These are phyloP conservation scores for Pedionomus torquatus DNA, from an alignment of 2,113 vertebrate species.

Conservation along the genomic window DNA sequence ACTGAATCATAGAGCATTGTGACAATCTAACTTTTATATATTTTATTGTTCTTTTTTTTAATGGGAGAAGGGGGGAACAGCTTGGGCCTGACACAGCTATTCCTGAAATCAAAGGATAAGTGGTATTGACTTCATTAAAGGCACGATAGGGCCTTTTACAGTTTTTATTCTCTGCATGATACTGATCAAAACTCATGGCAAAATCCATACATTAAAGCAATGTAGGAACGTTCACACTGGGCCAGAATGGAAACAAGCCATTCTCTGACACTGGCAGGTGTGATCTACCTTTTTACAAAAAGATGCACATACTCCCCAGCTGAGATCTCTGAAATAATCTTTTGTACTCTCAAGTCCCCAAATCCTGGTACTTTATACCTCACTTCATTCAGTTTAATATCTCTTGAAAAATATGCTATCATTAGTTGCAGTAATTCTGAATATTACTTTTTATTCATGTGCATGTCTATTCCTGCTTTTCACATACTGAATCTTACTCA, in stretches of 20 bases:
- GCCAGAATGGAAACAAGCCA: background rate
- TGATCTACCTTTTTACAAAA: background rate
- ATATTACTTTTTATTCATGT: background rate
- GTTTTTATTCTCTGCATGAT: background rate
- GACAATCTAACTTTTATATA: background rate
- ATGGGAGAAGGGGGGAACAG: background rate
- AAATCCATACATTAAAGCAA: background rate
- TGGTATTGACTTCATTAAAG: background rate
- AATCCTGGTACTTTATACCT: background rate
- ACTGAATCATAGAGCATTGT: background rate
- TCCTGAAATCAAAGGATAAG: background rate
- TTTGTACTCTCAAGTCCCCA: background rate
- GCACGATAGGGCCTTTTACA: background rate
- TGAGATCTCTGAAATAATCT: background rate
- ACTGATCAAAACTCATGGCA: background rate
- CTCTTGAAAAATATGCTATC: background rate
- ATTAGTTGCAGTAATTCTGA: background rate
- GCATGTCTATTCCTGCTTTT: background rate
- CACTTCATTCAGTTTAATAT: background rate
- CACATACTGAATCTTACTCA: background rate
- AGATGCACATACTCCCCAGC: background rate
- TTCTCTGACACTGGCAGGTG: background rate
- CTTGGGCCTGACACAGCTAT: background rate
- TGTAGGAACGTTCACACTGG: background rate
- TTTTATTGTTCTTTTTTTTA: background rate